These are phyloP conservation scores for Salvator merianae DNA, from an alignment of 2,113 vertebrate genomes.

Conservation along the genomic window DNA sequence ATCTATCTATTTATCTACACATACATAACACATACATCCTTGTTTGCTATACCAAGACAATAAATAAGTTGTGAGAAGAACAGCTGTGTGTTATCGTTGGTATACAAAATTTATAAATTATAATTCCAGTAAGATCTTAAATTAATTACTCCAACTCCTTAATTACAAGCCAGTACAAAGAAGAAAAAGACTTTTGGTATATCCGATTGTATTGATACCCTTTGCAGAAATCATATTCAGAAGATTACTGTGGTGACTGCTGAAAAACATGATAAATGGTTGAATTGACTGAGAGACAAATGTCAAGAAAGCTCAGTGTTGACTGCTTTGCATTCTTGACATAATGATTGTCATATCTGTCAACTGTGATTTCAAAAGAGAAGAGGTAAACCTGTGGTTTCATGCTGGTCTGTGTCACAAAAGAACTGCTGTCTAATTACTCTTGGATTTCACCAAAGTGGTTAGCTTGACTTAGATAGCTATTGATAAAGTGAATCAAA, in stretches of 20 bases:
- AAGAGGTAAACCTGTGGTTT: background rate
- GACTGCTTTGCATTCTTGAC: background rate
- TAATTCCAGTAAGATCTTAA: background rate
- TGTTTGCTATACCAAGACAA: no score
- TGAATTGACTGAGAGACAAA: background rate
- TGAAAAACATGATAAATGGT: no score
- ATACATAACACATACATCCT: no score
- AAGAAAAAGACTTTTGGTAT: background rate
- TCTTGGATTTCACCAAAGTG: background rate
- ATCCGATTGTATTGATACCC: background rate
- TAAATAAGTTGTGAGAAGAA: background rate
- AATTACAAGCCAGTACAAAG: background rate
- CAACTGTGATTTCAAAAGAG: background rate
- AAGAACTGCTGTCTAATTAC: background rate
- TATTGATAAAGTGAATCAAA: no score
- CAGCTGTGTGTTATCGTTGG: background rate
- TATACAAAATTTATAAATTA: no score
- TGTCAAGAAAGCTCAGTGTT: background rate
- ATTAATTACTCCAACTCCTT: background rate
- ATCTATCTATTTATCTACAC: no score
- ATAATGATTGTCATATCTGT: background rate
- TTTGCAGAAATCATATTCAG: background rate
- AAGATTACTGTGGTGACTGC: background rate
- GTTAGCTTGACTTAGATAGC: background rate
- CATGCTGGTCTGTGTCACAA: background rate